Base-by-base conservation (phyloP, 2,888 invertebrate genomes). In the Megaustenia siamemsis region DNA sequence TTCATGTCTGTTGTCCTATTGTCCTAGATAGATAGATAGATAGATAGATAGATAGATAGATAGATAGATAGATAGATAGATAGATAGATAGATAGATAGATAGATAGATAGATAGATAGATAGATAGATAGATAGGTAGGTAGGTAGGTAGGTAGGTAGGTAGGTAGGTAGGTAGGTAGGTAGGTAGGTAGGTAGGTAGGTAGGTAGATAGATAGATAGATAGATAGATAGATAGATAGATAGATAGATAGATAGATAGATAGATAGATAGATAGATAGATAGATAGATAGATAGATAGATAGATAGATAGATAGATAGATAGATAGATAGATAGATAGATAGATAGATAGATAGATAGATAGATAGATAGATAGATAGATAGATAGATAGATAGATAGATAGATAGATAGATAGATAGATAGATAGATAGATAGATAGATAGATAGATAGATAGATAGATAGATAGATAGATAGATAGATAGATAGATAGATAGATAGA, bases 21-120 rank as follows among this genome's bases (percentile, higher is more conserved):
- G 10, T 24, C 24, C 28, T n/a, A 63, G 63, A 63, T 63, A 63
- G 63, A 63, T 63, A 63, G 63, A 63, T 63, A 63, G 32, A 63
- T 63, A 63, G 63, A 63, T 63, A 63, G 63, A 63, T 63, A 63
- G 63, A 63, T 63, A 63, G 63, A 63, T 63, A 63, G 63, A 63
- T 63, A 63, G 63, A 63, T 63, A 63, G 63, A 63, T 63, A 63
- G 63, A 63, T 63, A 63, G 63, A 63, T 63, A 63, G 63, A 63
- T 63, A 63, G 63, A 63, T 63, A 63, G 63, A 63, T 63, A 63
- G 63, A 63, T 63, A 63, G 63, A 63, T 63, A 63, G 63, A 63
- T 63, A 63, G 63, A 63, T 63, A 63, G 63, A 63, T 63, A 63
- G 63, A 63, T 63, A 63, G 63, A 63, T 63, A 63, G 63, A 63